Evolutionary conservation across 2,888 invertebrate species (phyloP).

Genomic region (Tolmerus cingulatus): DNA sequence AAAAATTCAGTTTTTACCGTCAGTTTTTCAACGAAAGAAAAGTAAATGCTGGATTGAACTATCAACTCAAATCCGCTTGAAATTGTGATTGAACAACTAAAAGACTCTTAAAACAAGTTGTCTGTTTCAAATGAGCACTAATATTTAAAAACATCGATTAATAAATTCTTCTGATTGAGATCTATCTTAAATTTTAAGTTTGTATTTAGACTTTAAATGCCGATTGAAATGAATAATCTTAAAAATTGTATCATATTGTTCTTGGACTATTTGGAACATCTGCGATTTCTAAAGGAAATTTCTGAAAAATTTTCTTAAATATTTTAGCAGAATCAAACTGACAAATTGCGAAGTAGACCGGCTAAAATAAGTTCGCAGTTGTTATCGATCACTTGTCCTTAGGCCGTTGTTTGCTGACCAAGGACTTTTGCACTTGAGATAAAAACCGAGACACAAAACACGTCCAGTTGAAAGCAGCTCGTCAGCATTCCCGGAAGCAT

Average conservation of each 20-base stretch:
- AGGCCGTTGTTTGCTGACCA: neutral
- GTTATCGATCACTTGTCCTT: neutral
- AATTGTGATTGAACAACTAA: neutral
- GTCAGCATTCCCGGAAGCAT: neutral
- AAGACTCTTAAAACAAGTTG: neutral
- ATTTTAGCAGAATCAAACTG: neutral
- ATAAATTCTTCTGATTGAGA: neutral
- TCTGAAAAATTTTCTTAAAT: neutral
- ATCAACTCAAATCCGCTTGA: too few relatives aligned
- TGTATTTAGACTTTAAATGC: neutral
- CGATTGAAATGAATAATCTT: neutral
- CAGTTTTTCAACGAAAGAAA: too few relatives aligned
- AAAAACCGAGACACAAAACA: neutral
- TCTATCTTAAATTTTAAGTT: too few relatives aligned
- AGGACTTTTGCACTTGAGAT: neutral
- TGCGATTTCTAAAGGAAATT: neutral
- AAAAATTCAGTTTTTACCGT: too few relatives aligned
- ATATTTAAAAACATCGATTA: neutral
- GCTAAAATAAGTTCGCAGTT: neutral
- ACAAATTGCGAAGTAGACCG: neutral
- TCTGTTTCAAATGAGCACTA: neutral
- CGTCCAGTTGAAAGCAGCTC: neutral
- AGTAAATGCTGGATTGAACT: too few relatives aligned
- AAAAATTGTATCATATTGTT: neutral
- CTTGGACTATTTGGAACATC: neutral